Evolutionary conservation across 2,113 vertebrate genomes (phyloP), one percentile per base, ranked within the genome.

Genomic region (Macrotis lagotis): DNA sequence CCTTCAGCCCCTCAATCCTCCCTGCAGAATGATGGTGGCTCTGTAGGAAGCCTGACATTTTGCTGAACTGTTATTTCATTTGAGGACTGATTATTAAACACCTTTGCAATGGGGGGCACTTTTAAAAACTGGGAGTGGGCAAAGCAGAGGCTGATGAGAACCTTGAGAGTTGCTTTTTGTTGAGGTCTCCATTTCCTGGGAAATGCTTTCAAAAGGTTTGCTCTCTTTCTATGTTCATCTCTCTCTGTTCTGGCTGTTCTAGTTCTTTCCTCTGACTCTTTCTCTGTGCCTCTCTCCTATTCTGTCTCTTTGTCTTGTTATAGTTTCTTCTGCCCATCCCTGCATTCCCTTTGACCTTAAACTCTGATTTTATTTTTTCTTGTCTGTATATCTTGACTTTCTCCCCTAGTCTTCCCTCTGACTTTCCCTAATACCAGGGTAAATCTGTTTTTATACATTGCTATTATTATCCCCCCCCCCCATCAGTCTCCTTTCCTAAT

Each of bases 81-180:
- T 83, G 66, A 83, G 66, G 37, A 83, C 66, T 83, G 66, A 83
- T 83, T 83, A 83, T 83, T 83, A 83, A 83, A 83, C 66, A 83
- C 66, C 66, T 83, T 83, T 83, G 66, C 66, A 83, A 83, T 83
- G 66, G 37, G n/a, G n/a, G 19, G n/a, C n/a, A 83, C 66, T 24
- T 83, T 44, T 83, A 83, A 83, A 16, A n/a, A 44, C 66, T 83
- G 66, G 66, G n/a, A 44, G 66, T 24, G 66, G n/a, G 66, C 7
- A 83, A 83, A 83, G n/a, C 66, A 83, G 66, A 83, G 66, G 66
- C 66, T 83, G 66, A 83, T 83, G 66, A 83, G 66, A 83, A 83
- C n/a, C 66, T 74, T 83, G 66, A 83, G 66, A 83, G 66, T 83
- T 83, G n/a, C 66, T 44, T 83, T 83, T 44, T 83, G n/a, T 83